Conservation (phyloP, 2,797 vertebrate genomes). For the Poeciliopsis presidionis region DNA sequence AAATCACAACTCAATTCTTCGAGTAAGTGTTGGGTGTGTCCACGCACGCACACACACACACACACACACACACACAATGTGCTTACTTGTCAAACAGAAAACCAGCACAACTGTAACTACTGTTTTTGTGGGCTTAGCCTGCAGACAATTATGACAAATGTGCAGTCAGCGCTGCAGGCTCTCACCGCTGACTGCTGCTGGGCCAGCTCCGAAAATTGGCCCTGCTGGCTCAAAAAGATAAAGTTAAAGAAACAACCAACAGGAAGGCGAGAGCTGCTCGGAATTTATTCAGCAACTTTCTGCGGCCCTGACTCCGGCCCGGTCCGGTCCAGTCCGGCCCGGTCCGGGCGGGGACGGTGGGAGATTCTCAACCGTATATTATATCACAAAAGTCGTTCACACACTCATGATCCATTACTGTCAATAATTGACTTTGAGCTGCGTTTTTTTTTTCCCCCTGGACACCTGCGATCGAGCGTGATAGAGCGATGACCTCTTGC, state of each 20-base stretch:
- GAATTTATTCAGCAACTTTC: conserved; percentile 47
- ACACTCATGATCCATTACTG: conserved; percentile 41
- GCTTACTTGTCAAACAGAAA: conserved; percentile 59
- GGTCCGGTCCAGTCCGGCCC: not conserved
- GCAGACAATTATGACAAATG: conserved; percentile 72
- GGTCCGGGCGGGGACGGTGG: conserved; percentile 6
- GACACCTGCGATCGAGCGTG: conserved; percentile 34
- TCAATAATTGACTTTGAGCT: conserved; percentile 45
- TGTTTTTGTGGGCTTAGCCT: conserved; percentile 56
- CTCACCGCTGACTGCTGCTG: conserved; percentile 51
- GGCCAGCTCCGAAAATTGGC: conserved; percentile 44
- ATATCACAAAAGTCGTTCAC: conserved; percentile 21
- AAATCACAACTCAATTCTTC: not conserved
- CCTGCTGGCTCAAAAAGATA: conserved; percentile 59
- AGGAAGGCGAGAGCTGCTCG: conserved; percentile 22
- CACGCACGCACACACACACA: not conserved
- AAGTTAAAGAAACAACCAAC: conserved; percentile 58
- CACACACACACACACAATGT: not conserved
- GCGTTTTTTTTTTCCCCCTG: conserved; percentile 20
- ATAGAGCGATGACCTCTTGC: conserved; percentile 19
- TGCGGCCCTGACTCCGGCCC: conserved; percentile 28
- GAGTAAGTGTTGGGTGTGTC: conserved; percentile 32
- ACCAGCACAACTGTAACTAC: conserved; percentile 57
- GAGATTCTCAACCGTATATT: conserved; percentile 35
- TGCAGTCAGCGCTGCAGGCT: conserved; percentile 43